Conservation (phyloP, 2,797 vertebrate genomes). For the Cyclura pinguis region DNA sequence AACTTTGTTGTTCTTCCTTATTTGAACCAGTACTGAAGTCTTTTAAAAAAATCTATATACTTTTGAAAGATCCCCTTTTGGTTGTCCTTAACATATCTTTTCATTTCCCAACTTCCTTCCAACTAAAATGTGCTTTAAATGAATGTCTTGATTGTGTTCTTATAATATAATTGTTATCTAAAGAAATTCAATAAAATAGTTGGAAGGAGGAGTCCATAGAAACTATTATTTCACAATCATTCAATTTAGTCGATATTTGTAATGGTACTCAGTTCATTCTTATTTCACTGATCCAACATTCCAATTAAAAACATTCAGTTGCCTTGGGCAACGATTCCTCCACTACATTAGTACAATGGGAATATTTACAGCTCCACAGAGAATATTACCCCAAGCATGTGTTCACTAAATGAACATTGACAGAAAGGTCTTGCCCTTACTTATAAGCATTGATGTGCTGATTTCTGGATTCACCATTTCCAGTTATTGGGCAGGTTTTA, state of each 20-base stretch:
- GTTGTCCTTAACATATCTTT: neutral
- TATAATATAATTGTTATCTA: neutral
- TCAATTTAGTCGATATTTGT: slow-evolving; percentile 12
- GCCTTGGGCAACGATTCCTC: slow-evolving; percentile 40
- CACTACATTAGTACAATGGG: slow-evolving; percentile 62
- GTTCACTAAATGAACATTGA: slow-evolving; percentile 66
- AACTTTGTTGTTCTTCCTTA: neutral
- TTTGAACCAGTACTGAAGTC: neutral
- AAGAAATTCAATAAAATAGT: neutral
- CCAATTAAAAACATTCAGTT: slow-evolving; percentile 46
- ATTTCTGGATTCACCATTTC: slow-evolving; percentile 62
- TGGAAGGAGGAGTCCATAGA: neutral
- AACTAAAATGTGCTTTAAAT: slow-evolving; percentile 19
- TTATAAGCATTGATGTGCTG: slow-evolving; percentile 71
- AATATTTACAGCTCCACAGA: slow-evolving; percentile 56
- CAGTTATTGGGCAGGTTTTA: slow-evolving; percentile 50
- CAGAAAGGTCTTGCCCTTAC: slow-evolving; percentile 73
- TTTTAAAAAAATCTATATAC: neutral
- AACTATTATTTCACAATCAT: slow-evolving; percentile 5
- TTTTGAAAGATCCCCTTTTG: neutral
- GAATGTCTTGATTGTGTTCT: neutral
- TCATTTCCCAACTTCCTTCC: neutral
- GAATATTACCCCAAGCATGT: slow-evolving; percentile 43
- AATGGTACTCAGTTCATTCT: slow-evolving; percentile 44
- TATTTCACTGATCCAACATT: slow-evolving; percentile 43